Evolutionary conservation across 92 coral and sea anemone species (phyloP), one percentile per base, ranked within the genome.

Genomic region (Zoanthus solanderi): DNA sequence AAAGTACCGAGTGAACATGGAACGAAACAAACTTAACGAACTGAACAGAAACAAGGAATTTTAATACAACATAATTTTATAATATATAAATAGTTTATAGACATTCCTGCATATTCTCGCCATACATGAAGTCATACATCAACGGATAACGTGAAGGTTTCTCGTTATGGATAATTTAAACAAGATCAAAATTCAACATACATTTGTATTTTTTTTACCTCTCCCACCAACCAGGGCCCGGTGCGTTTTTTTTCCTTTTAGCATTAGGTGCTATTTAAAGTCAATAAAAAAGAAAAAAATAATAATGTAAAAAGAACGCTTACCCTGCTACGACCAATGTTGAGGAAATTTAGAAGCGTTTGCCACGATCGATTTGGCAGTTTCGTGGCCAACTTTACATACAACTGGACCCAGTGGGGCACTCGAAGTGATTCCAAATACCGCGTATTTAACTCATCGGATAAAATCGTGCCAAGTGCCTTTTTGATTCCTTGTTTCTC

Each of bases 301-400:
- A 50, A 7, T 10, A 50, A 61, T 15, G 7, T 15, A 16, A 16
- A 61, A 61, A 6, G 28, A 16, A 17, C 16, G 28, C 69, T 5
- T 61, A 61, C 31, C 69, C 9, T 23, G 28, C 29, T 61, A 61
- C 69, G 7, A 61, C 69, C 69, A 7, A 61, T 61, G 28, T 61
- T 61, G 18, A 61, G 69, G 69, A 61, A 61, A 61, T 61, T 61
- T 23, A n/a, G 28, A 61, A 61, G 69, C 7, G 31, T 61, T n/a
- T 61, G 69, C 69, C 69, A 61, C 29, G 31, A n/a, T 61, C 28
- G 69, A 23, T 61, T 61, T 61, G 69, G 69, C 18, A 61, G 69
- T 23, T 61, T 61, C 29, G 69, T 61, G 2, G 29, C 18, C 69
- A 61, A 23, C 28, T n/a, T 61, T 23, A n/a, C 69, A 23, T 61